These are phyloP conservation scores for Sphecodes monilicornis DNA, from an alignment of 2,888 invertebrate genomes.

Conservation along the genomic window DNA sequence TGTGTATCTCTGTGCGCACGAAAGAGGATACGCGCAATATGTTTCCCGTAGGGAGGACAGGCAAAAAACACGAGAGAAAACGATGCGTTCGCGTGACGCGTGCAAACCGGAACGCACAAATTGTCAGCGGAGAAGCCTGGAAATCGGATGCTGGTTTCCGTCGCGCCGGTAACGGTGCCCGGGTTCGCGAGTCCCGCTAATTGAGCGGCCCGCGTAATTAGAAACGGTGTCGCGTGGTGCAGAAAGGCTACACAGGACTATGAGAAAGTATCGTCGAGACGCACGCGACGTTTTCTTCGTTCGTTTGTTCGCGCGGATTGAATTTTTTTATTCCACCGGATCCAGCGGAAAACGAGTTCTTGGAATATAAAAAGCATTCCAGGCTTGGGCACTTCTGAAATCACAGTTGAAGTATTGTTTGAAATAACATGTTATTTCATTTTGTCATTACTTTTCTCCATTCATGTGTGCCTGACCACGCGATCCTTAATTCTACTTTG, in stretches of 20 bases:
- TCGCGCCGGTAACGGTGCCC: not conserved
- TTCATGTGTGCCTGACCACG: not conserved
- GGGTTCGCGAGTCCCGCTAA: constrained; percentile 1
- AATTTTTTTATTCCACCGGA: not conserved
- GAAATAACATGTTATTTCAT: too few species aligned
- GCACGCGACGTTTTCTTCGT: not conserved
- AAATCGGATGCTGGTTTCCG: constrained; percentile 4
- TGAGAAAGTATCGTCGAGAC: not conserved
- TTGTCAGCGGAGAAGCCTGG: constrained; percentile 10
- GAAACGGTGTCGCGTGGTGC: constrained; percentile 9
- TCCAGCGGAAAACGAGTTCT: too few species aligned
- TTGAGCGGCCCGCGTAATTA: not conserved
- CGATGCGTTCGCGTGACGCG: not conserved
- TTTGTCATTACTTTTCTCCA: too few species aligned
- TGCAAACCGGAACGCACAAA: constrained; percentile 3
- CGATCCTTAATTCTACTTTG: not conserved
- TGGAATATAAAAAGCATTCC: too few species aligned
- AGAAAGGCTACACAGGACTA: not conserved
- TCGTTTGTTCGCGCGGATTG: not conserved
- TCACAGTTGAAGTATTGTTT: too few species aligned
- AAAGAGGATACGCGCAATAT: not conserved
- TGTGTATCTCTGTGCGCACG: too few species aligned
- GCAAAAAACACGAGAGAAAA: not conserved
- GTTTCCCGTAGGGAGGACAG: not conserved
- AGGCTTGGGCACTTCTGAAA: too few species aligned